Evolutionary conservation across 2,797 vertebrate species (phyloP).

Genomic region (Notolabrus celidotus): DNA sequence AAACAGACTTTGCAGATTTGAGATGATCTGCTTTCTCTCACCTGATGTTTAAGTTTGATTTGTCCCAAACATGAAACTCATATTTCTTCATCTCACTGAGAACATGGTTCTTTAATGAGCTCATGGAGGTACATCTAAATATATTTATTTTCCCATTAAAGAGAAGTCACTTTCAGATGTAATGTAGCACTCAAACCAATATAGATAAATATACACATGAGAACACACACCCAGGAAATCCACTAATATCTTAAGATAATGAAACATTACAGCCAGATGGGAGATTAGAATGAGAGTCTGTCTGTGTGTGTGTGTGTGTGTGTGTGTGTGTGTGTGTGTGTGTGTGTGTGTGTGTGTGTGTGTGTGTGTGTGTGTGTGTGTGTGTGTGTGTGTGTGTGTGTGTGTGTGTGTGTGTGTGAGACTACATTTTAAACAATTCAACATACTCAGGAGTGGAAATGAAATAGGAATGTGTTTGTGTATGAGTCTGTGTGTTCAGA

Average conservation of each 20-base stretch:
- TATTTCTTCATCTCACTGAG: neutral
- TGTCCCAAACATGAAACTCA: neutral
- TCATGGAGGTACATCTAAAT: neutral
- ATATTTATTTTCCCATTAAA: constrained; percentile 20
- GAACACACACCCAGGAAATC: constrained; percentile 16
- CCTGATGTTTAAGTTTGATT: neutral
- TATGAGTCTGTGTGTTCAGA: neutral
- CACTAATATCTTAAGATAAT: constrained; percentile 26
- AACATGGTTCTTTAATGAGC: constrained; percentile 2
- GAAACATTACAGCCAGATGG: constrained; percentile 20
- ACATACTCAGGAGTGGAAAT: too few species aligned
- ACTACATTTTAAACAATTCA: too few species aligned
- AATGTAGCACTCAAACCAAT: constrained; percentile 23
- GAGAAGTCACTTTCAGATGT: constrained; percentile 8
- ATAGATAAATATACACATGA: constrained; percentile 27
- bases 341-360: neutral
- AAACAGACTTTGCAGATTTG: too few species aligned
- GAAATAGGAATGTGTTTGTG: neutral
- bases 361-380: neutral
- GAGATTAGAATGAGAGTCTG: neutral
- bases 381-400: neutral
- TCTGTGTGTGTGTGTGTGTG: neutral
- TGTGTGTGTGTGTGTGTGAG: neutral
- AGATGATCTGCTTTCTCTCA: too few species aligned
- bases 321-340: neutral